Base-by-base conservation (phyloP, 2,797 vertebrate genomes). In the Acomys russatus region DNA sequence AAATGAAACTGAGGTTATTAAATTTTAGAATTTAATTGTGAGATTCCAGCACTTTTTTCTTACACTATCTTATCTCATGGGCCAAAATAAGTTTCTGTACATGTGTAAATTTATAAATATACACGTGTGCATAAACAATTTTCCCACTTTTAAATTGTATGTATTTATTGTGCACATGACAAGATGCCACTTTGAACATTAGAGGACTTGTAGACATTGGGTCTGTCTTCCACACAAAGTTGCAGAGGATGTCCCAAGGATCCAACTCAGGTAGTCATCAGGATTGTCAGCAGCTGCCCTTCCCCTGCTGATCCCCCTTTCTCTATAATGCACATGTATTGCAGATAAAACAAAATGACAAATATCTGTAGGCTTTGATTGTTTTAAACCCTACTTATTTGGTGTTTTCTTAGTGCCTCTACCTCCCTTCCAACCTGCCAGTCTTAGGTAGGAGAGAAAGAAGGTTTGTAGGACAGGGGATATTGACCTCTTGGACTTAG, bases 1-100 rank as follows among this genome's bases (percentile, higher is more conserved):
- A 95, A 94, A 88, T 68, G 85, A 63, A 96, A 79, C 10, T 35
- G 35, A 80, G 85, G 30, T 63, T 73, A 59, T 35, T 54, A 87
- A 89, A 44, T 1, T 80, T 95, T 90, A 80, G 28, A 94, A 70
- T 56, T 1, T 80, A 79, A 9, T 54, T 66, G 35, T 63, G 77
- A 18, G 4, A 44, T 80, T 82, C 78, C n/a, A 20, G n/a, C 25
- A 23, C 63, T 88, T 85, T 80, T 92, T 96, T 51, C 64, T 79
- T 76, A 74, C 1, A 25, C 11, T 76, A 28, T 70, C 8, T 82
- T 51, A 44, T 88, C 14, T 76, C 33, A 84, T 80, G 14, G 74
- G 63, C 1, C 33, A 73, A 95, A 80, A 14, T 90, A 63, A 78
- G 4, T 87, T 22, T 64, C 20, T 91, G 17, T 63, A n/a, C 44